Evolutionary conservation across 2,113 vertebrate genomes (phyloP), one percentile per base, ranked within the genome.

Genomic region (Empidonax alnorum): DNA sequence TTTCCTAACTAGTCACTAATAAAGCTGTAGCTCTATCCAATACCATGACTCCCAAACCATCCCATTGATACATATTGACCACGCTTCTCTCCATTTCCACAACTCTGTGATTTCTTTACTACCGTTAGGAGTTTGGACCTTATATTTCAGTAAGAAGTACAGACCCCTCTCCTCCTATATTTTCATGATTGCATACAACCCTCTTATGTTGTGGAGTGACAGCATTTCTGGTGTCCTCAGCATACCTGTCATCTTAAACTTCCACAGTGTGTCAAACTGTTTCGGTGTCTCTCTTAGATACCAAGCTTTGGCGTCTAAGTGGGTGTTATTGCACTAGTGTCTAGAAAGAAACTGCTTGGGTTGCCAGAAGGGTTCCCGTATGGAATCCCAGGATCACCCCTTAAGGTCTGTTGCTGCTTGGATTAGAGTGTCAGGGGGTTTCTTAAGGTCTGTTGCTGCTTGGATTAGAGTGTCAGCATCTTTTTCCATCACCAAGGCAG

Each of bases 141-240:
- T 56, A 28, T 58, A 14, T 82, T 92, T 84, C 35, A 50, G 59
- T n/a, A 86, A 15, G 33, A 92, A 89, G 16, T 37, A 87, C 31
- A 79, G 31, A 85, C 62, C 13, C 3, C 17, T 53, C 46, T 81
- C 7, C 47, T 44, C 4, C 39, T 67, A 2, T 28, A 12, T 53
- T 91, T 89, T 49, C 35, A n/a, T 49, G 58, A 63, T 90, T 92
- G 75, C 58, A 68, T 22, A 65, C 30, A 92, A 15, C 10, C 10
- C 18, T 82, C 23, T 52, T 73, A 35, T 71, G 39, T 55, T 0
- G 0, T 25, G 42, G 30, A 59, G n/a, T 52, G 47, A 42, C 4
- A 37, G 8, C 0, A 0, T 49, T 3, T 66, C 67, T 3, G 1
- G 14, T 81, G 65, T 75, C 25, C 49, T 42, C 30, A 62, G n/a